Evolutionary conservation across 1,140 invertebrate genomes (phyloP).

Genomic region (Heliconius hermathena): DNA sequence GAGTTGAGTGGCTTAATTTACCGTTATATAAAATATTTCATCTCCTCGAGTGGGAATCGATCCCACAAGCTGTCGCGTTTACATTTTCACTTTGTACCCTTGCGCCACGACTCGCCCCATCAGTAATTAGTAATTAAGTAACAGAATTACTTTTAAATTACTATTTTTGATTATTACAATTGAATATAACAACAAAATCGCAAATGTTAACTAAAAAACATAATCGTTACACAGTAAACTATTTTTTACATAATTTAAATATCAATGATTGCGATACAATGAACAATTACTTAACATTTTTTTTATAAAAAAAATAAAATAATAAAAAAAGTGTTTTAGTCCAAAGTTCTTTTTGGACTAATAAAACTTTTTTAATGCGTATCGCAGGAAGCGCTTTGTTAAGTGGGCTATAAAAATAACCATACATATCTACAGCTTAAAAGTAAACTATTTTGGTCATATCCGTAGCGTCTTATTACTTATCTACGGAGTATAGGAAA

Average conservation of each 20-base stretch:
- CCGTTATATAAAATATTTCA: no score
- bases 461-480: conserved; percentile 7
- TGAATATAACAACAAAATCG: no score
- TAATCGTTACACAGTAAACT: no score
- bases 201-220: no score
- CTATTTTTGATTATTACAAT: no score
- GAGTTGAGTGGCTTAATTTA: no score
- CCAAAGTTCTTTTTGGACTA: not conserved
- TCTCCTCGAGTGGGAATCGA: no score
- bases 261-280: not conserved
- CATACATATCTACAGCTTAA: conserved; percentile 31
- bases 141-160: no score
- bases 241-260: not conserved
- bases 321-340: not conserved
- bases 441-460: conserved; percentile 39
- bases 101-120: no score
- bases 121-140: no score
- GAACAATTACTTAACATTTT: not conserved
- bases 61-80: no score
- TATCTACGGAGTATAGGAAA: not conserved
- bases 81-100: no score
- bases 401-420: conserved; percentile 52
- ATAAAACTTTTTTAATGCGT: conserved; percentile 41
- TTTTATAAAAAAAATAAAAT: not conserved
- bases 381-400: conserved; percentile 53